These are phyloP conservation scores for Mus pahari DNA, from an alignment of 2,113 vertebrate genomes.

Conservation along the genomic window DNA sequence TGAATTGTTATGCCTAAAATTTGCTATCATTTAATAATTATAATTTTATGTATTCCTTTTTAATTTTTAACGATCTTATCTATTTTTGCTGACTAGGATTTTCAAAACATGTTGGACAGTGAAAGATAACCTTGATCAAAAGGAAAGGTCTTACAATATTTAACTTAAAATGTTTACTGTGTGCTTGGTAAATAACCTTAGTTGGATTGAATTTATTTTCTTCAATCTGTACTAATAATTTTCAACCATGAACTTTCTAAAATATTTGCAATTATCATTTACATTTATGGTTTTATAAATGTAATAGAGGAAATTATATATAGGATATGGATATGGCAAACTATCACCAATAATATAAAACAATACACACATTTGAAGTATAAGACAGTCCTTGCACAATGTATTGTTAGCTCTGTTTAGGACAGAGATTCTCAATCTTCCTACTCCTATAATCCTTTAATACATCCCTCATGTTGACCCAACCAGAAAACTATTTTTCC, in stretches of 20 bases:
- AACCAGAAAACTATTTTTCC: neutral
- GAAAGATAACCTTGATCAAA: neutral
- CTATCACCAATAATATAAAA: neutral
- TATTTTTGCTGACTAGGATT: neutral
- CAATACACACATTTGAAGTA: neutral
- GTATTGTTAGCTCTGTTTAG: neutral
- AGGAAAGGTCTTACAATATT: neutral
- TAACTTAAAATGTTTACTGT: neutral
- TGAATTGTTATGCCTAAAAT: neutral
- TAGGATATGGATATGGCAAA: neutral
- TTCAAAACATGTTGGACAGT: neutral
- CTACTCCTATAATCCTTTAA: neutral
- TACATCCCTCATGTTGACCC: neutral
- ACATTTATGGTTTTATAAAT: neutral
- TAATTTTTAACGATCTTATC: neutral
- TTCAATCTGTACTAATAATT: neutral
- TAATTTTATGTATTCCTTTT: neutral
- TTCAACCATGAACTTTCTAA: slow-evolving; percentile 8
- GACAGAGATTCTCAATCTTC: neutral
- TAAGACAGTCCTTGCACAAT: neutral
- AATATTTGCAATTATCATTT: neutral
- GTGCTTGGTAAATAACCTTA: neutral
- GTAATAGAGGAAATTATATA: neutral
- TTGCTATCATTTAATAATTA: slow-evolving; percentile 29
- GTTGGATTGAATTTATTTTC: neutral